These are phyloP conservation scores for Melanerpes aurifrons DNA, from an alignment of 2,113 vertebrate genomes.

Conservation along the genomic window DNA sequence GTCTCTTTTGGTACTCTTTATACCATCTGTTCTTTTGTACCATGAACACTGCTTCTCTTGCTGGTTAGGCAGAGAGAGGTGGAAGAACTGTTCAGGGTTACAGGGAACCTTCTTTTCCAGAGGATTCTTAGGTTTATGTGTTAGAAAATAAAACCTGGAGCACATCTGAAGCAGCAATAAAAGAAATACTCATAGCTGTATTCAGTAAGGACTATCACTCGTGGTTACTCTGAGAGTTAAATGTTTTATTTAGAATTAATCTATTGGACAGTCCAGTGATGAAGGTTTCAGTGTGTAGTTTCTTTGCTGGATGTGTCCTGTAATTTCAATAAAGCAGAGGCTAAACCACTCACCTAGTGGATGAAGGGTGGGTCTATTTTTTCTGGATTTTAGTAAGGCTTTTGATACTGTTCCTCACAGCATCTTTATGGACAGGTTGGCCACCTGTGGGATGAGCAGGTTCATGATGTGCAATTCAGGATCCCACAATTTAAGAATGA, in stretches of 20 bases:
- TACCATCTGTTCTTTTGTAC: background rate
- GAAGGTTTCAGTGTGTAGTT: background rate
- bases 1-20: background rate
- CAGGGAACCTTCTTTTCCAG: background rate
- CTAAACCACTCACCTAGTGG: background rate
- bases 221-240: background rate
- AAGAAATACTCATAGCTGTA: background rate
- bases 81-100: background rate
- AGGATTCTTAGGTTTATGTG: background rate
- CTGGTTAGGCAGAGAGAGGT: background rate
- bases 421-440: background rate
- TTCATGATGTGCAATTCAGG: background rate
- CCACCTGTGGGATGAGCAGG: rapidly evolving
- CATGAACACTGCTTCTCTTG: background rate
- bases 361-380: background rate
- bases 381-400: background rate
- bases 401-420: background rate
- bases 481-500: too few species aligned
- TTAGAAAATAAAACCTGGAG: background rate
- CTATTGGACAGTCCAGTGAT: background rate
- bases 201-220: background rate
- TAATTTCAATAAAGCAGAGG: background rate
- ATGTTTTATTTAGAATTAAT: background rate
- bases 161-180: background rate
- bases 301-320: background rate